Percentiles rank a stretch among this genome's conserved stretches.
These are phyloP conservation scores for Corythornis leucogaster DNA, from an alignment of 2,797 vertebrate species.

Conservation along the genomic window DNA sequence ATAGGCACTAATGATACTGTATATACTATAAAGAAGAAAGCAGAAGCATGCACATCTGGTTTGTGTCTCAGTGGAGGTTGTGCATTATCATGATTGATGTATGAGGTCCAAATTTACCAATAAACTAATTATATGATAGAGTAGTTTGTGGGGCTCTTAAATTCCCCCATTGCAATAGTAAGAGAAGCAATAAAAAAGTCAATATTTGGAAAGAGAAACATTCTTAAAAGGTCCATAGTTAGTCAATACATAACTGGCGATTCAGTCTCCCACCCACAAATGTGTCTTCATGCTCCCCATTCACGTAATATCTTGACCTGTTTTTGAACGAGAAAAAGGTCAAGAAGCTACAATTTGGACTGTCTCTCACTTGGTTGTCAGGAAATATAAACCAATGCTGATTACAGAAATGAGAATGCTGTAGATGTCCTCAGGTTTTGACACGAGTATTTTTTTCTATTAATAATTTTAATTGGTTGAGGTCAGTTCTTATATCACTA, in stretches of 20 bases:
- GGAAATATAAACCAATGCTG: constrained; percentile 73
- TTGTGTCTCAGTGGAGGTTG: constrained; percentile 50
- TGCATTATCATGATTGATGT: constrained; percentile 39
- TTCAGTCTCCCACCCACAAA: background rate
- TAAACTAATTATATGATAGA: constrained; percentile 60
- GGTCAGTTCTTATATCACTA: constrained; percentile 67
- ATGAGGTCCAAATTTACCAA: constrained; percentile 29
- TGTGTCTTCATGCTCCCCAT: constrained; percentile 9
- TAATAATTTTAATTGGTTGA: constrained; percentile 82
- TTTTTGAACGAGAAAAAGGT: constrained; percentile 59
- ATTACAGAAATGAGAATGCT: constrained; percentile 65
- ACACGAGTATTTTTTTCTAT: constrained; percentile 69
- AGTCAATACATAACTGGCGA: background rate
- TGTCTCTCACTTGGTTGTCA: constrained; percentile 59
- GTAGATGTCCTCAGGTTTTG: constrained; percentile 53
- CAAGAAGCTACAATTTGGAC: constrained; percentile 53
- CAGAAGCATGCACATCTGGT: constrained; percentile 48
- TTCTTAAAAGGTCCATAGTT: background rate
- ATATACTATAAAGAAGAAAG: constrained; percentile 40
- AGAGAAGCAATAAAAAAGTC: constrained; percentile 25
- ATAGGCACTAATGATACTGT: constrained; percentile 31
- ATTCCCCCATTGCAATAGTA: constrained; percentile 28
- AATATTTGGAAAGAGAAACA: constrained; percentile 34
- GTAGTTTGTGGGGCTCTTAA: constrained; percentile 17
- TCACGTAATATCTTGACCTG: background rate